Evolutionary conservation across 2,888 invertebrate species (phyloP), one percentile per base, ranked within the genome.

Genomic region (Hetaerina titia): DNA sequence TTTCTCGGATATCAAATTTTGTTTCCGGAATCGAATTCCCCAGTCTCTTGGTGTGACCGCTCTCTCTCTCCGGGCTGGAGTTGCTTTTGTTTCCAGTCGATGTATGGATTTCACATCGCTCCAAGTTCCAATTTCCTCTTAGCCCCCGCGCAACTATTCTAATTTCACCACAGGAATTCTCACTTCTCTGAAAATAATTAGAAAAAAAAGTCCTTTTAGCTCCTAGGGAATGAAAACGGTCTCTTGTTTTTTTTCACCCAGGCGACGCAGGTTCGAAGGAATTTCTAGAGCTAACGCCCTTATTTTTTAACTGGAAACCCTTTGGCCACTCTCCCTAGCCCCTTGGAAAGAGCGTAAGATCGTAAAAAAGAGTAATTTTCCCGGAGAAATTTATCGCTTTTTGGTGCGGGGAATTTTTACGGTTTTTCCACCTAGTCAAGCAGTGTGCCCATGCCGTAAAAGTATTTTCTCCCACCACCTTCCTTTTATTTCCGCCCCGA

Each of bases 361-460:
- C 74, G 74, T 74, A 74, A 74, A n/a, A 74, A 74, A 74, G 74
- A n/a, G 74, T 74, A 74, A 74, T 74, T 74, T 74, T 74, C 25
- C 9, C 8, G n/a, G 74, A 9, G 74, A 74, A 25, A 74, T 74
- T 74, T 74, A 74, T 74, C 74, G 25, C 25, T n/a, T 74, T 74
- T 74, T 74, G 25, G 74, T 13, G n/a, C n/a, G 8, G 8, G 74
- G 25, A 25, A n/a, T 74, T 74, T 74, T 74, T 69, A 69, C 69
- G n/a, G 74, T 74, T 74, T 74, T 25, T 25, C 74, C 25, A 25
- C 15, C 74, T 74, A 74, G 25, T 74, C 74, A 74, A 25, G 15
- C 25, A 5, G 9, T 60, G 9, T 60, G 13, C 60, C 60, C 17
- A 15, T 60, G 60, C 60, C 60, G 60, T 25, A 19, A 74, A 74